Conservation (phyloP, 2,888 invertebrate genomes). For the Drosophila rubida region DNA sequence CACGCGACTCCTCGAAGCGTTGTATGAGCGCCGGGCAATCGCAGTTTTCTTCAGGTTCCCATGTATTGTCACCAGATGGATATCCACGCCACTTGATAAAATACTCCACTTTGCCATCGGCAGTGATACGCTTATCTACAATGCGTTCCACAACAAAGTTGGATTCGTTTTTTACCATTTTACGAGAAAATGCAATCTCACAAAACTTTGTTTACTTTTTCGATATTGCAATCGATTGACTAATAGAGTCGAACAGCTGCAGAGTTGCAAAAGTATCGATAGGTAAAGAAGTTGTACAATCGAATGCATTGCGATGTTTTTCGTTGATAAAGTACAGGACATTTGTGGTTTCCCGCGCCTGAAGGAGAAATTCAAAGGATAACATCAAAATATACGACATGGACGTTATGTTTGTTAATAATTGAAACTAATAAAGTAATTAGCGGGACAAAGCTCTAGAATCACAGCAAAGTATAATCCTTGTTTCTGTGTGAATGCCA, state of each 20-base stretch:
- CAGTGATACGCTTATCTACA: constrained; percentile 90
- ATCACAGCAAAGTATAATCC: not conserved
- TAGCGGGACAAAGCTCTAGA: not conserved
- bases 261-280: not conserved
- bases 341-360: not conserved
- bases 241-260: too few relatives aligned
- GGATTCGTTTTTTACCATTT: constrained; percentile 85
- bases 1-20: constrained; percentile 92
- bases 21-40: constrained; percentile 95
- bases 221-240: not conserved
- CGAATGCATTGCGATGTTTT: not conserved
- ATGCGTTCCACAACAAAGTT: constrained; percentile 97
- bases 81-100: constrained; percentile 92
- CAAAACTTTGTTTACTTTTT: not conserved
- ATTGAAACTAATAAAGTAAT: not conserved
- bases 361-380: not conserved
- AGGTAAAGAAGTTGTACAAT: not conserved
- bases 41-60: constrained; percentile 97
- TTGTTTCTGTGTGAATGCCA: constrained; percentile 19
- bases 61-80: constrained; percentile 94
- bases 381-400: not conserved
- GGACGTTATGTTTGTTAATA: too few relatives aligned
- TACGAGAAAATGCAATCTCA: not conserved
- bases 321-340: not conserved
- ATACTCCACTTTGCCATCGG: constrained; percentile 90